A percentile compares a stretch with the other conserved stretches of the same genome.
Conservation (phyloP, 2,888 invertebrate genomes). For the Chaetogeoica ovagalla region DNA sequence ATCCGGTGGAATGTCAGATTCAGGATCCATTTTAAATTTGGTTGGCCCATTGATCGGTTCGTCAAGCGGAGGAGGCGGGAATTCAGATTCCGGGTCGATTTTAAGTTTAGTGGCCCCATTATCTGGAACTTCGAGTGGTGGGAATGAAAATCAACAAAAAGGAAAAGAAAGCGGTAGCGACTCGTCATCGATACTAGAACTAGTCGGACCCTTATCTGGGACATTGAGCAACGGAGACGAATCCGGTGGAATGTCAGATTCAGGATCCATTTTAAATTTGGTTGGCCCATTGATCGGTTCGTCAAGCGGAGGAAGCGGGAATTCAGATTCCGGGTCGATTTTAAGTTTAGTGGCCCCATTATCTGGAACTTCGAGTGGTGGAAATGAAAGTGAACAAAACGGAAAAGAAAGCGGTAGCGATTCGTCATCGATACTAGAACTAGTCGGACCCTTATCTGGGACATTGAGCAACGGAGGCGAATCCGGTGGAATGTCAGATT, state of each 20-base stretch:
- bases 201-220: conserved; percentile 13
- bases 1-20: conserved; percentile 44
- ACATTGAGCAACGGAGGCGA: conserved; percentile 27
- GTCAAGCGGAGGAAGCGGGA: background rate
- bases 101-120: conserved; percentile 41
- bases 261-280: conserved; percentile 50
- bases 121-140: background rate
- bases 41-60: conserved; percentile 32
- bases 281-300: conserved; percentile 32
- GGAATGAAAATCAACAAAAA: background rate
- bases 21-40: conserved; percentile 50
- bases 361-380: conserved; percentile 1
- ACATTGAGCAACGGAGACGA: conserved; percentile 30
- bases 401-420: background rate
- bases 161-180: background rate
- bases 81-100: conserved; percentile 42
- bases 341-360: conserved; percentile 41
- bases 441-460: conserved; percentile 13
- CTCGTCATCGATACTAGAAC: conserved; percentile 47
- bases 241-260: conserved; percentile 45
- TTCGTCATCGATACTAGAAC: conserved; percentile 45
- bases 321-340: conserved; percentile 42
- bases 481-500: conserved; percentile 45
- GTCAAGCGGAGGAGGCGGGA: background rate
- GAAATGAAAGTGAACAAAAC: background rate